These are phyloP conservation scores for Acanthisitta chloris DNA, from an alignment of 2,113 vertebrate genomes.

Conservation along the genomic window DNA sequence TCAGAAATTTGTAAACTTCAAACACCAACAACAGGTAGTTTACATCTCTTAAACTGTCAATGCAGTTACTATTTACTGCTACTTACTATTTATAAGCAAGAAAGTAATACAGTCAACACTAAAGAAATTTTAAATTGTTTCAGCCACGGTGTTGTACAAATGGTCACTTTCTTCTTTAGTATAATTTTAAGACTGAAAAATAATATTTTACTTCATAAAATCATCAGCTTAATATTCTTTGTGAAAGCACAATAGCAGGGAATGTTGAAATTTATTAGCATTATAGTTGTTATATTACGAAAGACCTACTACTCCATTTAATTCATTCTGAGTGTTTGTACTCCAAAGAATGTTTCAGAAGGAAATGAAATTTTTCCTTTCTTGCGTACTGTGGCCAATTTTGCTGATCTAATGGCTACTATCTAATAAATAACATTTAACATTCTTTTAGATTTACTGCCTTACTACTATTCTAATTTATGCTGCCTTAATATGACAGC, in stretches of 20 bases:
- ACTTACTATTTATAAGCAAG: not conserved
- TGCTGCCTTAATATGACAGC: not conserved
- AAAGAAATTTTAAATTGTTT: not conserved
- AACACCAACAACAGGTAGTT: not conserved
- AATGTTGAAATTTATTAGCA: not conserved
- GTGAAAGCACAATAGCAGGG: not conserved
- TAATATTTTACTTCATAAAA: not conserved
- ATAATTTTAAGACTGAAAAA: not conserved
- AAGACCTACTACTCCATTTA: not conserved
- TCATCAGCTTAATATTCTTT: not conserved
- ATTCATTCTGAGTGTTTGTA: not conserved
- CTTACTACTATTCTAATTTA: not conserved
- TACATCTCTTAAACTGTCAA: not conserved
- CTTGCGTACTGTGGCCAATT: not conserved
- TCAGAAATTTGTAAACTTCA: not conserved
- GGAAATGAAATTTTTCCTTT: not conserved
- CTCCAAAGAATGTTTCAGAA: not conserved
- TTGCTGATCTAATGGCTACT: not conserved
- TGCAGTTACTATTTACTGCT: not conserved
- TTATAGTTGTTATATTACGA: not conserved
- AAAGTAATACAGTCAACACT: not conserved
- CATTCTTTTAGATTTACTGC: not conserved
- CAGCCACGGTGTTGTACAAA: not conserved
- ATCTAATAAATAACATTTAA: not conserved
- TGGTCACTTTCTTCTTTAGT: not conserved